Evolutionary conservation across 1,140 invertebrate species (phyloP).

Genomic region (Drosophila pachea): DNA sequence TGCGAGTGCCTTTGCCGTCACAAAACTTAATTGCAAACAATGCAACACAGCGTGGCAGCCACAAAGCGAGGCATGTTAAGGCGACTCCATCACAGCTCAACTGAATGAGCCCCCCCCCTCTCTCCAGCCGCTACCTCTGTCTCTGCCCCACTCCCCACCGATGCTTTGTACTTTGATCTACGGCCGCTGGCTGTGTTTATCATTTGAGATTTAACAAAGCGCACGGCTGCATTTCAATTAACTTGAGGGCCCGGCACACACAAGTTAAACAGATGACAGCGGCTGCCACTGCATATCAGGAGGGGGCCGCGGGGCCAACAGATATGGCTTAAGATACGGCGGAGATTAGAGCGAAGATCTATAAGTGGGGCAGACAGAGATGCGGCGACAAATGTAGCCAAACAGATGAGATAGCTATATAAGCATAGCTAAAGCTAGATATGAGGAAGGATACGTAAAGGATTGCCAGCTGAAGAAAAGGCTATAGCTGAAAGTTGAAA

Average conservation of each 20-base stretch:
- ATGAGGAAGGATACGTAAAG: no score
- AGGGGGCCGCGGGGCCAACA: no score
- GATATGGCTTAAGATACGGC: no score
- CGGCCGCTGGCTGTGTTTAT: slow-evolving; percentile 38
- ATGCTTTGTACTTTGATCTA: slow-evolving; percentile 20
- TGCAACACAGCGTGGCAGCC: slow-evolving; percentile 22
- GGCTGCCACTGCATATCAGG: not conserved
- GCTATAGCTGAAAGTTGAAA: no score
- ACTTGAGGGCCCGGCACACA: slow-evolving; percentile 45
- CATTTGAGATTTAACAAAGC: slow-evolving; percentile 65
- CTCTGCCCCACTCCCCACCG: not conserved
- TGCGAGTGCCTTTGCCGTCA: slow-evolving; percentile 37
- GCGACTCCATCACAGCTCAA: slow-evolving; percentile 8
- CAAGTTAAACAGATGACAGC: slow-evolving; percentile 55
- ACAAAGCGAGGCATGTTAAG: slow-evolving; percentile 45
- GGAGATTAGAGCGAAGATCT: no score
- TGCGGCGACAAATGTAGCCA: no score
- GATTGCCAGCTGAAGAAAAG: no score
- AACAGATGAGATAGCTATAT: no score
- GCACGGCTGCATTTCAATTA: slow-evolving; percentile 62
- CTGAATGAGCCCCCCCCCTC: not conserved
- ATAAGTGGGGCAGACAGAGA: slow-evolving; percentile 22
- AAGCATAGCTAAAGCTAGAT: no score
- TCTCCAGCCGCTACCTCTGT: not conserved
- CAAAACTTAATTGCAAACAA: slow-evolving; percentile 70